Conservation (phyloP, 2,888 invertebrate genomes). For the Falcaria lacertinaria region DNA sequence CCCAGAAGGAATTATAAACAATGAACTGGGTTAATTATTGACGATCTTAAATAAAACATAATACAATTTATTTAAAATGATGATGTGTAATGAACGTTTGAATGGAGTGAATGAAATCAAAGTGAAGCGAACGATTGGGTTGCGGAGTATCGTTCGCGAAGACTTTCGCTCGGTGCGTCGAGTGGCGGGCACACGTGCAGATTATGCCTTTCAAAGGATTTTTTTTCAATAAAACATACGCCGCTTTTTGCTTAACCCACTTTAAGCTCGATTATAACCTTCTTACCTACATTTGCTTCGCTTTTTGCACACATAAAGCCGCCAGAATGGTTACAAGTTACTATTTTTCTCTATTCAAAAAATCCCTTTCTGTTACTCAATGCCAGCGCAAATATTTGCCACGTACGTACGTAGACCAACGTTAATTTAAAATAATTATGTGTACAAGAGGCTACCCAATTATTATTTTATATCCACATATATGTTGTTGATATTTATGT, state of each 20-base stretch:
- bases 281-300: conserved; percentile 77
- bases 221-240: conserved; percentile 77
- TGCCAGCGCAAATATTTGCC: not conserved
- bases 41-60: too few relatives aligned
- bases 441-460: too few relatives aligned
- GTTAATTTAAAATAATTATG: too few relatives aligned
- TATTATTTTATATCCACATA: too few relatives aligned
- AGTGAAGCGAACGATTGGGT: conserved; percentile 10
- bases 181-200: conserved; percentile 70
- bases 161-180: conserved; percentile 52
- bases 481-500: too few relatives aligned
- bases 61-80: too few relatives aligned
- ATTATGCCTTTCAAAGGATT: conserved; percentile 66
- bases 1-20: too few relatives aligned
- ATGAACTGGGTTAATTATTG: too few relatives aligned
- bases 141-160: conserved; percentile 40
- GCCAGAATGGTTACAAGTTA: conserved; percentile 39
- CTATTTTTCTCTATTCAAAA: conserved; percentile 6
- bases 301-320: conserved; percentile 62
- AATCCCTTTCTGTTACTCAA: not conserved
- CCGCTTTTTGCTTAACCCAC: conserved; percentile 79
- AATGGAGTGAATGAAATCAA: not conserved
- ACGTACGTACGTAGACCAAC: not conserved
- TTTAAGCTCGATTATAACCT: conserved; percentile 76
- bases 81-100: not conserved